phyloP scores from a whole-genome alignment of 2,113 vertebrate genomes.

The Carassius gibelio region DNA sequence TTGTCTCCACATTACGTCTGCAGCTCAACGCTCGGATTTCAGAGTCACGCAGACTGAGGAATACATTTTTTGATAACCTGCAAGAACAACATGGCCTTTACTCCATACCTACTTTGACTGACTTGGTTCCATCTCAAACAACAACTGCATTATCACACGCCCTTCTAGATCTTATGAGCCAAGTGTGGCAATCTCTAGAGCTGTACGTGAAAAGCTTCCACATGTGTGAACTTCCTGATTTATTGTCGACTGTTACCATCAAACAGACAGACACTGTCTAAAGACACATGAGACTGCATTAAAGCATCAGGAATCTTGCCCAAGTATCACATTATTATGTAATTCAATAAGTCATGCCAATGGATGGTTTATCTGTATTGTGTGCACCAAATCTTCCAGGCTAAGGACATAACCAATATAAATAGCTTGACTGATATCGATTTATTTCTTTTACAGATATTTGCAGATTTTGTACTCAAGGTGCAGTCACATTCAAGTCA shows the following conservation, averaged over 20 bases:
- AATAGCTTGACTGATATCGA: too few relatives aligned
- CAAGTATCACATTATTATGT: conserved; percentile 1
- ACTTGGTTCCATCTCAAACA: conserved; percentile 23
- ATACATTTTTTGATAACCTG: conserved; percentile 14
- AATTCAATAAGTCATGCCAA: neutral
- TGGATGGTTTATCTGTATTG: too few relatives aligned
- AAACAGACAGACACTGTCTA: neutral
- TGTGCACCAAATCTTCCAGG: too few relatives aligned
- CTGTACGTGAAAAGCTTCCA: neutral
- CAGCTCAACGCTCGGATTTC: neutral
- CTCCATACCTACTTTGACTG: conserved; percentile 5
- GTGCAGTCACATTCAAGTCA: too few relatives aligned
- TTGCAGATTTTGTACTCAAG: too few relatives aligned
- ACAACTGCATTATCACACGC: neutral
- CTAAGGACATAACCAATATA: too few relatives aligned
- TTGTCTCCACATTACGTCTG: conserved; percentile 32
- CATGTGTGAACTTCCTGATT: neutral
- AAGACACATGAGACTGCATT: neutral
- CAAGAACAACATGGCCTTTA: conserved; percentile 38
- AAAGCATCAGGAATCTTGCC: neutral
- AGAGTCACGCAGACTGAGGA: neutral
- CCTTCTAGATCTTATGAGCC: neutral
- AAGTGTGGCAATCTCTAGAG: neutral
- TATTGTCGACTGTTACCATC: neutral
- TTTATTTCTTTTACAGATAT: too few relatives aligned